Evolutionary conservation across 2,888 invertebrate species (phyloP), one percentile per base, ranked within the genome.

Genomic region (Synanthedon myopaeformis): DNA sequence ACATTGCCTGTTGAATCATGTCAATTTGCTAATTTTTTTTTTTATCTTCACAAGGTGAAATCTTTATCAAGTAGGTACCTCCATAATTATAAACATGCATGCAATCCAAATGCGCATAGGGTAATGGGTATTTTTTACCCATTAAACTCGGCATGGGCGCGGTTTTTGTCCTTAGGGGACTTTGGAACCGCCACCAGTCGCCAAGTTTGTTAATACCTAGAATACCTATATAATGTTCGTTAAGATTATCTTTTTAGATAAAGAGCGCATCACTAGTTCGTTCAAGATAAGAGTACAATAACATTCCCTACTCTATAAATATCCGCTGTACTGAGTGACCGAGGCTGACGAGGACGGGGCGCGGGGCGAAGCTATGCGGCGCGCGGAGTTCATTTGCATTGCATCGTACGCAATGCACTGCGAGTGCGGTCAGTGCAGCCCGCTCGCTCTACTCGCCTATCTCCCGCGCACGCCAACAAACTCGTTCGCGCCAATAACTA

Each of bases 261-360:
- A 41, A 45, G 52, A 54, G 41, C 42, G 17, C 68, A 64, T 58
- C 68, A 69, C 68, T 72, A 69, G 62, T 62, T 62, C 61, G 65
- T 67, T 62, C 60, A 64, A 64, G 67, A 45, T 45, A 45, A 45
- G 70, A 74, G 71, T 70, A 80, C 78, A 82, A 82, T 81, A 79
- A 79, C 79, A 82, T 82, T 82, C 77, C 74, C 62, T 61, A 58
- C 59, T 49, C 77, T 83, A 83, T 80, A 76, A 82, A 82, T 84
- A 82, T 65, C 65, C 66, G 63, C 65, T 71, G 69, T 68, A 68
- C 68, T 45, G 45, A 45, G 41, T 42, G 14, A 35, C 8, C 13
- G 42, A 53, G 52, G 23, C 64, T 70, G 69, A 68, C 67, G 67
- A 65, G 60, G 65, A 67, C 63, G 66, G 67, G 57, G 62, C 55